Conservation (phyloP, 2,888 invertebrate species). For the Caenorhabditis zanzibari region DNA sequence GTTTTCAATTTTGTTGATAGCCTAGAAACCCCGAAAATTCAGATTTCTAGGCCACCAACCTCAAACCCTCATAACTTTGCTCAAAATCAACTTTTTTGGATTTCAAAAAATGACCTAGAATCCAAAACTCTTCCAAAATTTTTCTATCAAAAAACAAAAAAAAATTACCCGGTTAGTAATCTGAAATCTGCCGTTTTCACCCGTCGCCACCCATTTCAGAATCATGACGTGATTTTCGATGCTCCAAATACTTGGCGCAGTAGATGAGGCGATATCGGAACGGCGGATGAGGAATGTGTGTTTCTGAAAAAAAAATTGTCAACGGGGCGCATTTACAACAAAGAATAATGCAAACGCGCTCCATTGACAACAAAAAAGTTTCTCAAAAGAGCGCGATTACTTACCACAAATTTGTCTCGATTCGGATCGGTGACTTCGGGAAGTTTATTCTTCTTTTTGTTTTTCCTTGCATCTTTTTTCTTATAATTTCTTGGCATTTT, state of each 20-base stretch:
- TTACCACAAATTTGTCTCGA: slow-evolving; percentile 2
- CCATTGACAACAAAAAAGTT: too few relatives aligned
- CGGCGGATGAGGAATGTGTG: slow-evolving; percentile 23
- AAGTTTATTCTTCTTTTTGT: background rate
- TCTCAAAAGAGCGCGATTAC: too few relatives aligned
- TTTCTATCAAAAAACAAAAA: too few relatives aligned
- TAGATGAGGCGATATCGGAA: background rate
- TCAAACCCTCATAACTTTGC: too few relatives aligned
- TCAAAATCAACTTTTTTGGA: too few relatives aligned
- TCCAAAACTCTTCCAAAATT: background rate
- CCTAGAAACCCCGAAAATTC: too few relatives aligned
- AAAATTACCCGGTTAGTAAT: slow-evolving; percentile 50
- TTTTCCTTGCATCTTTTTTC: background rate
- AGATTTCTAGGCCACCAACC: too few relatives aligned
- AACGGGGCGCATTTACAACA: background rate
- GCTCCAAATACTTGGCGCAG: slow-evolving; percentile 39
- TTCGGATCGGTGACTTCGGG: background rate
- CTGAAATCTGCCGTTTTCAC: slow-evolving; percentile 15
- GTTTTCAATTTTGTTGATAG: too few relatives aligned
- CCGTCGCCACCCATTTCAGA: slow-evolving; percentile 43
- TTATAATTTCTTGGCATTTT: slow-evolving; percentile 3
- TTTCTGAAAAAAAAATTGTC: slow-evolving; percentile 20
- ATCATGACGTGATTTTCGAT: slow-evolving; percentile 59
- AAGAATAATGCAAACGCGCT: background rate
- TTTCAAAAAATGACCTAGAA: too few relatives aligned